Conservation (phyloP, 2,888 invertebrate species). For the Pyrgus malvae region DNA sequence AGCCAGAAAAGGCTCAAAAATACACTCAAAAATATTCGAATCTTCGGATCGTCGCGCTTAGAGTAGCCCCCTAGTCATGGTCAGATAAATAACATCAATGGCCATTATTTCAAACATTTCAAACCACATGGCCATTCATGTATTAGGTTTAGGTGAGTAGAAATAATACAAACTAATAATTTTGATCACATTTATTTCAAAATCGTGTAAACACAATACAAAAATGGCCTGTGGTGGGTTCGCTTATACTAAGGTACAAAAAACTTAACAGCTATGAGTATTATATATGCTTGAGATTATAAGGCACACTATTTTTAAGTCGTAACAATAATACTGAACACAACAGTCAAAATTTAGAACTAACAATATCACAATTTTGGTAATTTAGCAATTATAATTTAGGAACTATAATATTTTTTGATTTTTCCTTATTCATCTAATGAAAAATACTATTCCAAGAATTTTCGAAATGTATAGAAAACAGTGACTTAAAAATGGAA, state of each 20-base stretch:
- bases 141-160: constrained; percentile 47
- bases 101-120: constrained; percentile 55
- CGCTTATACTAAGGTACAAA: constrained; percentile 28
- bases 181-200: constrained; percentile 58
- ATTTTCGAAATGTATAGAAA: too few species aligned
- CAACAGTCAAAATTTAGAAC: constrained; percentile 37
- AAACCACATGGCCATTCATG: constrained; percentile 75
- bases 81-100: constrained; percentile 60
- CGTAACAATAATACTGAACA: constrained; percentile 45
- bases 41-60: too few species aligned
- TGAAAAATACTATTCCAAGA: too few species aligned
- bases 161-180: constrained; percentile 63
- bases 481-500: too few species aligned
- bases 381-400: constrained; percentile 16
- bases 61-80: neutral
- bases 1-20: too few species aligned
- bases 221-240: constrained; percentile 76
- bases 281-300: constrained; percentile 31
- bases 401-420: constrained; percentile 24
- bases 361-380: constrained; percentile 35
- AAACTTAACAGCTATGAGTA: constrained; percentile 42
- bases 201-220: constrained; percentile 59
- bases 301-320: constrained; percentile 34
- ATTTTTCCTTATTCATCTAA: neutral
- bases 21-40: too few species aligned